Base-by-base conservation (phyloP, 2,113 vertebrate species). In the Penelope pileata region DNA sequence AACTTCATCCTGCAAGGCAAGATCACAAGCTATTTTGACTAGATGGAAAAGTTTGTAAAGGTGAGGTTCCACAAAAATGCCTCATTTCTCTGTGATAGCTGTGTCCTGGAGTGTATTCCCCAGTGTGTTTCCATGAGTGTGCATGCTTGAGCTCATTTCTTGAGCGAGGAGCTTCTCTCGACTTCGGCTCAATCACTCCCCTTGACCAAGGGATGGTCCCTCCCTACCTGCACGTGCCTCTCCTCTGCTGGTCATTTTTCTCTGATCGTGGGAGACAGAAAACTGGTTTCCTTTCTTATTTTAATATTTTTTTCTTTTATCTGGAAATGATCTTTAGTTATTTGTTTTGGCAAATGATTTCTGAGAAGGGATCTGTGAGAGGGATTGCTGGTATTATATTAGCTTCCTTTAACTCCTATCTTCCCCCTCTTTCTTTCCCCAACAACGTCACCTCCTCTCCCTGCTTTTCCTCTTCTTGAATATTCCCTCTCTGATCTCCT, bases 281-380 rank as follows among this genome's bases (percentile, higher is more conserved):
- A 75, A 43, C 21, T 40, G 32, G 10, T 70, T 77, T 34, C 24
- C 53, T 70, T 13, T 34, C 59, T 66, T 79, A 43, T 42, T 48
- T 72, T 16, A 21, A 56, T 70, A 30, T n/a, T 45, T 43, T 40
- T 21, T 58, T 63, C 21, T 6, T 21, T 7, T 17, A 17, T 3
- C 1, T 38, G 77, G 58, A 90, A 91, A 53, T 73, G 7, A 45
- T 90, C 42, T 70, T 77, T 38, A 42, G 22, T 77, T 94, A 58
- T 86, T 88, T 91, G 42, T 77, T 94, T 91, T 92, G 88, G 69
- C 83, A 93, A 91, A 60, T 40, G 23, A 50, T 90, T 80, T 67
- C 72, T 92, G 80, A 72, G 80, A 90, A 92, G 77, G 32, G 36
- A 85, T 82, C 51, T 0, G 0, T 79, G 84, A 85, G 51, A 87